A percentile compares a stretch with the other conserved stretches of the same genome.
phyloP scores from a whole-genome alignment of 2,888 invertebrate genomes.

The Autographa gamma region DNA sequence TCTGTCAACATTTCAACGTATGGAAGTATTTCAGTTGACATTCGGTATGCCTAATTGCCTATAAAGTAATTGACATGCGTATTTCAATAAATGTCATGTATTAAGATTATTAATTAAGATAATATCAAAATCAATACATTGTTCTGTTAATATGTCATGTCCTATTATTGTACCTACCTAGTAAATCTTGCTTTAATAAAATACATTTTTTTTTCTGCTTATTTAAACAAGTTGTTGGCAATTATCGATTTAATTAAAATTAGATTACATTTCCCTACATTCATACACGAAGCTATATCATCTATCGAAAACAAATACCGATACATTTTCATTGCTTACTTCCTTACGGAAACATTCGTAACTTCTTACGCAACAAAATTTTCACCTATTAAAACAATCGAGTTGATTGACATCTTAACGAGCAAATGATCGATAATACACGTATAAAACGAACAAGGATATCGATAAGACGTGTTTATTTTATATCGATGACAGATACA shows the following conservation, averaged over 20 bases:
- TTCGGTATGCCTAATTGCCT: background rate
- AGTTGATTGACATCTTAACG: constrained; percentile 47
- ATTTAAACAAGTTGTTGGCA: no score
- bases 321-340: constrained; percentile 13
- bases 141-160: constrained; percentile 1
- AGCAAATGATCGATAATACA: constrained; percentile 50
- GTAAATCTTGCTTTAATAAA: no score
- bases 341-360: constrained; percentile 40
- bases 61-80: background rate
- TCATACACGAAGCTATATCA: background rate
- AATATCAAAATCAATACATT: constrained; percentile 4
- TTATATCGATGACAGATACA: constrained; percentile 54
- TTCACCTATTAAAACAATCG: constrained; percentile 24
- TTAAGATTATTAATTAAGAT: constrained; percentile 1
- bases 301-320: background rate
- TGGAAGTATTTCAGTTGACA: background rate
- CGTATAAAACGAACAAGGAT: constrained; percentile 42
- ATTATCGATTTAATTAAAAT: no score
- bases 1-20: constrained; percentile 24
- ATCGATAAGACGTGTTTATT: constrained; percentile 50
- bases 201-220: no score
- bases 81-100: constrained; percentile 4
- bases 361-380: constrained; percentile 22
- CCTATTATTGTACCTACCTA: background rate
- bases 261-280: no score